Evolutionary conservation across 2,113 vertebrate species (phyloP).

Genomic region (Phalacrocorax brasilianus): DNA sequence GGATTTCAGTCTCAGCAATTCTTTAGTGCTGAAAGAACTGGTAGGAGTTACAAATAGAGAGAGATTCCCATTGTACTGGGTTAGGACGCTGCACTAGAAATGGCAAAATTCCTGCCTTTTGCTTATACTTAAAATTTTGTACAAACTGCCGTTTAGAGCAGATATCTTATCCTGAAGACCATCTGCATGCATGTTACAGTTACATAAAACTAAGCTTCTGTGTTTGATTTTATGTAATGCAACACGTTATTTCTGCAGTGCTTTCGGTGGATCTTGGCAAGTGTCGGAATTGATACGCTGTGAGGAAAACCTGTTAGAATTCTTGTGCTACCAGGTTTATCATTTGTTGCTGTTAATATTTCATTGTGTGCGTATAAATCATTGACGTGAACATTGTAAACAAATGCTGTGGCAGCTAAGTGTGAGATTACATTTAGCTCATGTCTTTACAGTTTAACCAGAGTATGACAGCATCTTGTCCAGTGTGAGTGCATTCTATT

Average conservation of each 20-base stretch:
- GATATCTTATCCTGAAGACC: not conserved
- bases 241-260: not conserved
- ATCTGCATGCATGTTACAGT: conserved; percentile 14
- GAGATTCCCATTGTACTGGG: not conserved
- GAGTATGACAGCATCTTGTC: not conserved
- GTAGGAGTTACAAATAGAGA: not conserved
- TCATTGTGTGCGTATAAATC: conserved; percentile 32
- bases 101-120: not conserved
- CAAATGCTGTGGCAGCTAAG: not conserved
- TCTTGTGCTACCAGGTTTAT: conserved; percentile 8
- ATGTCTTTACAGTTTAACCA: not conserved
- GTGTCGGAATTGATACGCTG: not conserved
- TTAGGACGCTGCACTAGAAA: not conserved
- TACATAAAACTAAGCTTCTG: conserved; percentile 42
- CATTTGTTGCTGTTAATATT: conserved; percentile 61
- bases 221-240: conserved; percentile 42
- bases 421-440: not conserved
- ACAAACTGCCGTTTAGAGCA: not conserved
- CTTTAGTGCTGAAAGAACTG: not conserved
- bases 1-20: not conserved
- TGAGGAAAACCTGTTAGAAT: conserved; percentile 18
- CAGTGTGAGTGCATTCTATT: not conserved
- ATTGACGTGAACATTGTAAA: conserved; percentile 22
- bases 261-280: not conserved
- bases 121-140: not conserved